Percentiles rank a stretch among this genome's conserved stretches.
phyloP scores from a whole-genome alignment of 2,888 invertebrate species.

The Cephus pygmeus region DNA sequence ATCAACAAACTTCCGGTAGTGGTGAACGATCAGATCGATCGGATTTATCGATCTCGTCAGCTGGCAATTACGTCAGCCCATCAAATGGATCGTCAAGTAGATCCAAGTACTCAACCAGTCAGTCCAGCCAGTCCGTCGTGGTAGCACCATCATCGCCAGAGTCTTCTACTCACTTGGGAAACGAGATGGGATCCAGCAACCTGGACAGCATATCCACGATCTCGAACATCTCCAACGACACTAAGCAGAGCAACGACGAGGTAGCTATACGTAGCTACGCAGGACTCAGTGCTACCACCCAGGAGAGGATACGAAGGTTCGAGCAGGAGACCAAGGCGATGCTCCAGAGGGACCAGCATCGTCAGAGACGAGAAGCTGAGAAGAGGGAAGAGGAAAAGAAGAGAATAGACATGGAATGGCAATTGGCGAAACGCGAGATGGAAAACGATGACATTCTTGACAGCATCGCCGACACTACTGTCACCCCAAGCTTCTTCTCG shows the following conservation, averaged over 20 bases:
- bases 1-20: conserved; percentile 4
- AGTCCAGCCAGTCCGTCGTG: neutral
- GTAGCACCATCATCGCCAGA: conserved; percentile 30
- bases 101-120: conserved; percentile 27
- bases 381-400: conserved; percentile 68
- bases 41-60: neutral
- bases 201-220: conserved; percentile 58
- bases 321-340: conserved; percentile 82
- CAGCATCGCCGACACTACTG: conserved; percentile 64
- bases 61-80: conserved; percentile 11
- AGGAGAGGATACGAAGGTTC: conserved; percentile 77
- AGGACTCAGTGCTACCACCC: conserved; percentile 71
- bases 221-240: conserved; percentile 54
- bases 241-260: conserved; percentile 60
- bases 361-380: conserved; percentile 57
- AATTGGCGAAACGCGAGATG: conserved; percentile 68
- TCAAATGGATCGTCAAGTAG: conserved; percentile 29
- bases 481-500: conserved; percentile 43
- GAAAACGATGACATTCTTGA: conserved; percentile 69
- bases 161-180: conserved; percentile 20
- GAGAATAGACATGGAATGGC: conserved; percentile 68
- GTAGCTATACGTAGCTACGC: conserved; percentile 71
- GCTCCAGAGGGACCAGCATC: conserved; percentile 67
- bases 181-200: conserved; percentile 36
- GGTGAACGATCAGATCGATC: conserved; percentile 26